phyloP scores from a whole-genome alignment of 2,888 invertebrate species.

The Polydrusus tereticollis region DNA sequence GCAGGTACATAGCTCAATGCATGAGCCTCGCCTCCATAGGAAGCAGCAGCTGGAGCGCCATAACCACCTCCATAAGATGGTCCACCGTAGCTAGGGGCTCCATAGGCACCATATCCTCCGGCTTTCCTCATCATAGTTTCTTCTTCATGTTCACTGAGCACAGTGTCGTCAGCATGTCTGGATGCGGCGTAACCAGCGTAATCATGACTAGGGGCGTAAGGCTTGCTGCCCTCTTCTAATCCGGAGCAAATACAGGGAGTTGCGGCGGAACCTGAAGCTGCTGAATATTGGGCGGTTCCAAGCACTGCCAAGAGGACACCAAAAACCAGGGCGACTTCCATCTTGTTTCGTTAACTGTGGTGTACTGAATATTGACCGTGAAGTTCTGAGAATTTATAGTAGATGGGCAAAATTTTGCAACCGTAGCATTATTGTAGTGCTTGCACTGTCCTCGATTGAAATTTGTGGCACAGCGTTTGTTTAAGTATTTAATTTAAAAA shows the following conservation, averaged over 20 bases:
- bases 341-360: background rate
- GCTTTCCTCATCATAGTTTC: background rate
- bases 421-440: background rate
- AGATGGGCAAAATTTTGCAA: background rate
- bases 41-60: background rate
- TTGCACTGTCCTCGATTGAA: background rate
- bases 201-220: conserved; percentile 41
- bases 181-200: background rate
- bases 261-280: conserved; percentile 42
- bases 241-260: background rate
- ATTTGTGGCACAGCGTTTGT: too few species aligned
- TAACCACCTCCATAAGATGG: background rate
- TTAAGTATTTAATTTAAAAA: too few species aligned
- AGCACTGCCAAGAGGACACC: background rate
- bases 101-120: conserved; percentile 25
- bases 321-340: background rate
- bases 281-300: background rate
- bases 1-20: conserved; percentile 2
- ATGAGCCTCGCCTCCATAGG: background rate
- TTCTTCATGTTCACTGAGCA: conserved; percentile 17
- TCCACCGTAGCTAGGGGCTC: conserved; percentile 28
- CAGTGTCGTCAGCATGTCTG: conserved; percentile 41
- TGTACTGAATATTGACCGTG: background rate
- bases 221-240: conserved; percentile 1
- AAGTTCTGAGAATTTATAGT: conserved; percentile 1